Base-by-base conservation (phyloP, 2,888 invertebrate genomes). In the Hypomecis punctinalis region DNA sequence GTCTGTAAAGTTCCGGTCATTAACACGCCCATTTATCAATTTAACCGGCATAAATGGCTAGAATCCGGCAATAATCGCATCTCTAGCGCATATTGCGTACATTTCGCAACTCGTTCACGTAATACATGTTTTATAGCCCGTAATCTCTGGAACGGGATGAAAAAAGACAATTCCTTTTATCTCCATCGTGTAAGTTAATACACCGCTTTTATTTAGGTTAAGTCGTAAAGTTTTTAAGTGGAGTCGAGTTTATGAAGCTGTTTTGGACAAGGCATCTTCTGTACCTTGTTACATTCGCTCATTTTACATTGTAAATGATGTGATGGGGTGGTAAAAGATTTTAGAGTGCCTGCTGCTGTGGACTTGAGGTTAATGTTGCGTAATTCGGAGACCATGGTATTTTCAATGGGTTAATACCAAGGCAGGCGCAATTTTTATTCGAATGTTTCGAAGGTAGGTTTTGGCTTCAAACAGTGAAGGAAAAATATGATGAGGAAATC, bases 91-190 rank as follows among this genome's bases (percentile, higher is more conserved):
- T 42, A 57, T 53, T 46, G 42, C 52, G 57, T 57, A 52, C 52
- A 53, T 52, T 47, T 36, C 35, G 43, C 33, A 56, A 47, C 63
- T 52, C 57, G 52, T 62, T 57, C 52, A 47, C 52, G 47, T 63
- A 52, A 56, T 48, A 62, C 53, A 48, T 42, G 52, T 42, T 53
- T 63, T 63, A 57, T 36, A 23, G 52, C 6, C 47, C 11, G 42
- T 63, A 47, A 63, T 63, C 63, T 63, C 43, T 49, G 59, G 48
- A 47, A 66, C 47, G 54, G 55, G 59, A 62, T 55, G 55, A 66
- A 55, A 66, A 58, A 55, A 59, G 59, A 55, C 66, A 62, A 66
- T 66, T 66, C 47, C 62, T 52, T 66, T 66, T 56, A 62, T 51
- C 59, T 51, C 36, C 56, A 51, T 62, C 61, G 13, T 37, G 42